Conservation (phyloP, 2,113 vertebrate species). For the Ceyx cyanopectus region DNA sequence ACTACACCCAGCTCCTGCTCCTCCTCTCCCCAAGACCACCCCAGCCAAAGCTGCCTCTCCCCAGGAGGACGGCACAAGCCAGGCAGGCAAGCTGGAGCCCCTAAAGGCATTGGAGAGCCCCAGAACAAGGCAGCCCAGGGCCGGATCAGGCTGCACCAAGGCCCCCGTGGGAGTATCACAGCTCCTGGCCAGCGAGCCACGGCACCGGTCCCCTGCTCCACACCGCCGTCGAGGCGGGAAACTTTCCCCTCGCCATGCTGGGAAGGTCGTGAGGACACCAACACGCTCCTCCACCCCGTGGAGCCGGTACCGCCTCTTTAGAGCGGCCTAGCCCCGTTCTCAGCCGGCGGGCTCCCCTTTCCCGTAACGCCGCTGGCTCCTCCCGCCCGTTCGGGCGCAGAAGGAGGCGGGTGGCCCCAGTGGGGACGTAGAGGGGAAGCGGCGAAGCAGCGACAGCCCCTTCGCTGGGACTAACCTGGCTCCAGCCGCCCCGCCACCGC, state of each 20-base stretch:
- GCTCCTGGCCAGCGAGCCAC: too few species aligned
- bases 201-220: neutral
- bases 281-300: too few species aligned
- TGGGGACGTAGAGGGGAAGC: accelerated
- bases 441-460: accelerated
- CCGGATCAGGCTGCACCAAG: neutral
- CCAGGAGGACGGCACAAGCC: neutral
- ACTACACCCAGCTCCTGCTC: neutral
- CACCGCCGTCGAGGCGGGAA: neutral
- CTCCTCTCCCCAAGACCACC: neutral
- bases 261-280: neutral
- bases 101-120: neutral
- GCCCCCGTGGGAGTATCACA: neutral
- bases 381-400: neutral
- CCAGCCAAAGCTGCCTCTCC: neutral
- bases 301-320: neutral
- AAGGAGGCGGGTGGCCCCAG: neutral
- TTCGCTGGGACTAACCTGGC: neutral
- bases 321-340: neutral
- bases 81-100: neutral
- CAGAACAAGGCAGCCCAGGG: neutral
- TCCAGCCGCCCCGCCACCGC: neutral
- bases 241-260: neutral
- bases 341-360: neutral
- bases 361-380: neutral